A percentile compares a stretch with the other conserved stretches of the same genome.
Conservation (phyloP, 1,140 invertebrate species). For the Hypothenemus hampei region DNA sequence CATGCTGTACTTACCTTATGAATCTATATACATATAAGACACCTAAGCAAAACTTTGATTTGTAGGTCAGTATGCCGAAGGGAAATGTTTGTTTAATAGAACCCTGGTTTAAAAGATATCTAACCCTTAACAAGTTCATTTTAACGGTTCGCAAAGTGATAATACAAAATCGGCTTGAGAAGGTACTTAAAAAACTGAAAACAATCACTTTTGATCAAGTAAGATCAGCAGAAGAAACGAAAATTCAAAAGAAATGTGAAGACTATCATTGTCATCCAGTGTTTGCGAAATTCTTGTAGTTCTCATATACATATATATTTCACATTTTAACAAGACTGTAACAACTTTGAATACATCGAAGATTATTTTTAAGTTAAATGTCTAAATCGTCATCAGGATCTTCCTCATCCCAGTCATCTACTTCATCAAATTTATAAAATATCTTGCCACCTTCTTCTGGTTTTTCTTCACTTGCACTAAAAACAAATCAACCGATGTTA, state of each 20-base stretch:
- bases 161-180: constrained; percentile 32
- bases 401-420: constrained; percentile 60
- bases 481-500: constrained; percentile 1
- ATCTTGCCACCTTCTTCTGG: constrained; percentile 49
- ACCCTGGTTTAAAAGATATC: constrained; percentile 34
- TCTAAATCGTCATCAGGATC: constrained; percentile 60
- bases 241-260: constrained; percentile 5
- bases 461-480: constrained; percentile 20
- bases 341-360: background rate
- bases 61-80: constrained; percentile 10
- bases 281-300: constrained; percentile 18
- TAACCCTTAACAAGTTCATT: constrained; percentile 37
- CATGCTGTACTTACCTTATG: background rate
- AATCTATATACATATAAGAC: background rate
- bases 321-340: too few species aligned
- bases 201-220: constrained; percentile 1
- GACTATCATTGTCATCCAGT: constrained; percentile 21
- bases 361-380: constrained; percentile 50
- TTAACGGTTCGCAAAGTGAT: constrained; percentile 30
- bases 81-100: constrained; percentile 21
- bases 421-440: constrained; percentile 53
- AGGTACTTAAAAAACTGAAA: constrained; percentile 30
- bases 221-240: background rate
- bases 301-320: too few species aligned
- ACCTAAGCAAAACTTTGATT: constrained; percentile 9